A percentile compares a stretch with the other conserved stretches of the same genome.
These are phyloP conservation scores for Glyphotaelius pellucidus DNA, from an alignment of 2,888 invertebrate species.

Conservation along the genomic window DNA sequence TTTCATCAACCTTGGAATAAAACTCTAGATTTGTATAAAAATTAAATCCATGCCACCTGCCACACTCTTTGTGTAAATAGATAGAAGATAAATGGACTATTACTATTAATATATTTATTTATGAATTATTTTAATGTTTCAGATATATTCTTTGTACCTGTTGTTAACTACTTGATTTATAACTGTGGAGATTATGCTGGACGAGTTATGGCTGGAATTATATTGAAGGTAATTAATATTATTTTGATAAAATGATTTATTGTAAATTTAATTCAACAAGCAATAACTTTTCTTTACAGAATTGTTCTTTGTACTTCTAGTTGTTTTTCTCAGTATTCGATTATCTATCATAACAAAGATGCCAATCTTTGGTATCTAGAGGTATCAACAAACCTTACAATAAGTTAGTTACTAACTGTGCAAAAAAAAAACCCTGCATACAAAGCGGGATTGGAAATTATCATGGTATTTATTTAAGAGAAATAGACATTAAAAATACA, in stretches of 20 bases:
- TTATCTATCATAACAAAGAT: no score
- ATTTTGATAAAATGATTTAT: constrained; percentile 2
- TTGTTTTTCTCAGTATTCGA: neutral
- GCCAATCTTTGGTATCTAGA: no score
- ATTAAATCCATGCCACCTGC: no score
- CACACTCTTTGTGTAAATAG: neutral
- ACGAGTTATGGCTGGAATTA: constrained; percentile 85
- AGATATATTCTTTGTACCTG: constrained; percentile 94
- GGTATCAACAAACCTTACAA: no score
- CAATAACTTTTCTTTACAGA: neutral
- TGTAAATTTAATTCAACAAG: neutral
- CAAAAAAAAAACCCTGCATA: no score
- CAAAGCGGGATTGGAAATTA: no score
- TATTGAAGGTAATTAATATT: constrained; percentile 80
- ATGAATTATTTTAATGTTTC: constrained; percentile 68
- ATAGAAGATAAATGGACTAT: neutral
- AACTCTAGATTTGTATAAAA: no score
- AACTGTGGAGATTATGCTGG: constrained; percentile 94
- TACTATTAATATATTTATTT: neutral
- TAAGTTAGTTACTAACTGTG: no score
- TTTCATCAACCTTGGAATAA: no score
- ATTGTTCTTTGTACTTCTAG: neutral
- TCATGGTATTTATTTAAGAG: no score
- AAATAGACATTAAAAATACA: no score
- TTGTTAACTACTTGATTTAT: constrained; percentile 93